Conservation (phyloP, 2,797 vertebrate species). For the Bryconaethiops microstoma region DNA sequence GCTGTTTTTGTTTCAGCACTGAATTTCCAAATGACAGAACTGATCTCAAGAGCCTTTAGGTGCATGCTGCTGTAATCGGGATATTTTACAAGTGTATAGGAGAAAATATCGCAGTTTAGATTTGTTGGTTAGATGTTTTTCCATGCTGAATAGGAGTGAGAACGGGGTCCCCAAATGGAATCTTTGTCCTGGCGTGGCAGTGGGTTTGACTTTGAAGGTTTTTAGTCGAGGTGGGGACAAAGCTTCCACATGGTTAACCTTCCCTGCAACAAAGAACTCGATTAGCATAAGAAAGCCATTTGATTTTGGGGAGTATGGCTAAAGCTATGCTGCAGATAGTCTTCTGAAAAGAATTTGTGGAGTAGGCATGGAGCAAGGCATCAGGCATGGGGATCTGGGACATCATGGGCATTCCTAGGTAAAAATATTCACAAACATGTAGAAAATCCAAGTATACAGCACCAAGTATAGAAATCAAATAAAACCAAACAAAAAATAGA, state of each 20-base stretch:
- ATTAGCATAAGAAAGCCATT: constrained; percentile 61
- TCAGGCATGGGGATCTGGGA: constrained; percentile 39
- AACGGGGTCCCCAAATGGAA: constrained; percentile 22
- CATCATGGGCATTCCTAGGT: neutral
- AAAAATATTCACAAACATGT: neutral
- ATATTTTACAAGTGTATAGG: too few relatives aligned
- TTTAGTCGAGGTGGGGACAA: constrained; percentile 51
- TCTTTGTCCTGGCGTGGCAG: constrained; percentile 48
- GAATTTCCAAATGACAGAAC: too few relatives aligned
- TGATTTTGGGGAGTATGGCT: constrained; percentile 33
- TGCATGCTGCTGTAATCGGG: too few relatives aligned
- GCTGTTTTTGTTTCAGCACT: too few relatives aligned
- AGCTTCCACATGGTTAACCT: constrained; percentile 54
- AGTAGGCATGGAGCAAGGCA: constrained; percentile 15
- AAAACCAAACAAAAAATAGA: neutral
- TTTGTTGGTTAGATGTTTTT: constrained; percentile 7
- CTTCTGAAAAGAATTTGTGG: constrained; percentile 1
- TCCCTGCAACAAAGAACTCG: constrained; percentile 45
- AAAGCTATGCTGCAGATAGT: constrained; percentile 37
- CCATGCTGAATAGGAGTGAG: constrained; percentile 31
- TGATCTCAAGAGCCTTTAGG: too few relatives aligned
- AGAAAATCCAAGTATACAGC: too few relatives aligned
- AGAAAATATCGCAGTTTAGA: neutral
- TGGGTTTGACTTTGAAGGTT: constrained; percentile 58
- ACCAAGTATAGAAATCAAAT: neutral